These are phyloP conservation scores for Octomys mimax DNA, from an alignment of 2,797 vertebrate genomes.

Conservation along the genomic window DNA sequence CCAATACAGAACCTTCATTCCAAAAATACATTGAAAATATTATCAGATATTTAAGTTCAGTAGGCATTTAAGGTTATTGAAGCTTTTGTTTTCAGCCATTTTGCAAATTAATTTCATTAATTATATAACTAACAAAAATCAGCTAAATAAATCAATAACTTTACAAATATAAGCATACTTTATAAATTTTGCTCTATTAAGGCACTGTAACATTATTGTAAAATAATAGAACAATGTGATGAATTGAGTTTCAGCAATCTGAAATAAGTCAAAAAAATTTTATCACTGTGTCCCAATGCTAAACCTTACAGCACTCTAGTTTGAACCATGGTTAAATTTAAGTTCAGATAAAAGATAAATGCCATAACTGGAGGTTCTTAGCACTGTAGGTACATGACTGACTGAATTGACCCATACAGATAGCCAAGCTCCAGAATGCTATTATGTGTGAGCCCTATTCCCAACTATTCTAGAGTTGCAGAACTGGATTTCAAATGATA, in stretches of 20 bases:
- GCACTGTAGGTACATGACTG: conserved; percentile 3
- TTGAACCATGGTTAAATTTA: neutral
- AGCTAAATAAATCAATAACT: conserved; percentile 41
- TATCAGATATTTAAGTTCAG: conserved; percentile 15
- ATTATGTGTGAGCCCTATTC: neutral
- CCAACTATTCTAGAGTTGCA: conserved; percentile 27
- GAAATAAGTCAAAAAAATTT: conserved; percentile 45
- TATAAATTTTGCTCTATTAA: conserved; percentile 39
- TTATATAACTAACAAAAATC: conserved; percentile 45
- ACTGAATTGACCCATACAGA: neutral
- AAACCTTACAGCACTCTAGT: neutral
- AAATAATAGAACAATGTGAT: conserved; percentile 45
- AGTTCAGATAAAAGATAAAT: neutral
- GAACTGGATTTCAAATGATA: neutral
- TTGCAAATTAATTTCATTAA: neutral
- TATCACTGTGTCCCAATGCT: neutral
- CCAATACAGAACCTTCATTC: conserved; percentile 23
- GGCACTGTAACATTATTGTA: conserved; percentile 8
- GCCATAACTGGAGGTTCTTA: neutral
- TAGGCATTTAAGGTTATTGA: neutral
- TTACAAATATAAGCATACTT: conserved; percentile 33
- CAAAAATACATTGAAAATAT: conserved; percentile 32
- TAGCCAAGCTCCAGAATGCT: neutral
- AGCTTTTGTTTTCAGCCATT: conserved; percentile 40
- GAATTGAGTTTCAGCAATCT: conserved; percentile 2